Base-by-base conservation (phyloP, 2,797 vertebrate species). In the Spinibarbus caldwelli region DNA sequence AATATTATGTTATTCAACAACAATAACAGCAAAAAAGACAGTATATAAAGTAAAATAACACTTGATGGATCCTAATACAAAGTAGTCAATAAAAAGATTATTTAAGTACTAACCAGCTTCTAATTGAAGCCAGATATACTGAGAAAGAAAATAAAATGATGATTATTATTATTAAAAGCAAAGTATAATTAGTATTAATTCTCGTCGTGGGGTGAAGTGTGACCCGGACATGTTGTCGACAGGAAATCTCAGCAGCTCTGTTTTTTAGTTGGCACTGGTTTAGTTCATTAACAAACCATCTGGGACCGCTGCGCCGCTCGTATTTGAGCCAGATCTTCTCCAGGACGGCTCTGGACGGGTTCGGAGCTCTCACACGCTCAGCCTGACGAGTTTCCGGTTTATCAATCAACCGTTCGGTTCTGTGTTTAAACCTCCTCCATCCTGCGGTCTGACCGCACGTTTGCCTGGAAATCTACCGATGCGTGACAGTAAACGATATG, bases 271-370 rank as follows among this genome's bases (percentile, higher is more conserved):
- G 84, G 86, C 88, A 57, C 78, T 31, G 57, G 38, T 82, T 89
- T 89, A 82, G 66, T 89, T 89, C 81, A 89, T 89, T 89, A 89
- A 31, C 88, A 79, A 82, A 84, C 84, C 86, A 86, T 89, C 84
- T 86, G 84, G 88, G 82, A 76, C 21, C 78, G 84, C 67, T 81
- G 86, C 17, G 87, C 83, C 87, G 88, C 38, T 79, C 80, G 83
- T 87, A 78, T 75, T 84, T 87, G 89, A 85, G 87, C 64, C 67
- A 70, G 83, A 87, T 84, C 85, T 83, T 36, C 67, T 62, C 54
- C 83, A 41, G 36, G 86, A 90, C 88, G 90, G 87, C 38, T 80
- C 77, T 23, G 88, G 89, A 92, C 90, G 86, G 81, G 90, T 91
- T 23, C 26, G 36, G 34, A 29, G 26, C 77, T 64, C 36, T 45